These are phyloP conservation scores for Holotrichia oblita DNA, from an alignment of 1,140 invertebrate species.

Conservation along the genomic window DNA sequence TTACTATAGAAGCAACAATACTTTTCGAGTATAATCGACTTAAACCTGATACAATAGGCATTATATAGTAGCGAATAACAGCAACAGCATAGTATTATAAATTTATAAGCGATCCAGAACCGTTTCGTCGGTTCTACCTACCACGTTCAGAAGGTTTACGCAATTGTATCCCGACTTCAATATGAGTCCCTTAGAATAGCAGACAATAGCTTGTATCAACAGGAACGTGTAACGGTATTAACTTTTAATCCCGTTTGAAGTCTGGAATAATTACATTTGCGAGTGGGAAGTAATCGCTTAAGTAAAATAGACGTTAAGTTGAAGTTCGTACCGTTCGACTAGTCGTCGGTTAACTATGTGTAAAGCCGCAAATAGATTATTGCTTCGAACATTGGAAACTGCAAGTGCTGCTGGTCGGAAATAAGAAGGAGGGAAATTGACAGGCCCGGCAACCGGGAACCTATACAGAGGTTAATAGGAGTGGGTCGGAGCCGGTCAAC, in stretches of 20 bases:
- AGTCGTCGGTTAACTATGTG: conserved; percentile 13
- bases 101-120: no score
- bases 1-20: no score
- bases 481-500: conserved; percentile 28
- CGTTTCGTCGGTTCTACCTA: neutral
- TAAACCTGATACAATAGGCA: no score
- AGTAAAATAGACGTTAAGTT: conserved; percentile 31
- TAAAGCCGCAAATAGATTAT: conserved; percentile 35
- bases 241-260: conserved; percentile 27
- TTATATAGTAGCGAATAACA: no score
- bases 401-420: neutral
- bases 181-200: neutral
- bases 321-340: neutral
- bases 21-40: no score
- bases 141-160: neutral
- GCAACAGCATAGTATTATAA: neutral
- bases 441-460: no score
- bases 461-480: conserved; percentile 29
- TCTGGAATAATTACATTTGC: conserved; percentile 25
- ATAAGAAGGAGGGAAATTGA: no score
- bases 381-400: conserved; percentile 23
- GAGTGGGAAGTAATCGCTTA: conserved; percentile 1
- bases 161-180: neutral
- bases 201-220: conserved; percentile 2
- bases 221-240: neutral